Conservation (phyloP, 2,888 invertebrate species). For the Melikaiella ostensackeni region DNA sequence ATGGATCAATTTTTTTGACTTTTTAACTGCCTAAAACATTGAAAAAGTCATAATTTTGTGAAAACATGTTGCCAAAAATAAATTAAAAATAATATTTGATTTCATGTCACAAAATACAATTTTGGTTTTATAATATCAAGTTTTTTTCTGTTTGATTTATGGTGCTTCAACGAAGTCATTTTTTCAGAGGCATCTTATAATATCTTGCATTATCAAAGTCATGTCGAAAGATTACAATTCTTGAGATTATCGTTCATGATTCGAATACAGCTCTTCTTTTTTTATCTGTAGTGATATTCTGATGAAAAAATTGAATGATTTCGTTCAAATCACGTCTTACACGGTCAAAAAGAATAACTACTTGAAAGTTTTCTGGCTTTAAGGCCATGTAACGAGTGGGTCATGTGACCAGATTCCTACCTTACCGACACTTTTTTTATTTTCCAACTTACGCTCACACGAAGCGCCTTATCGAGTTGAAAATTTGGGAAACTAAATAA, state of each 20-base stretch:
- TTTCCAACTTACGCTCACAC: too few relatives aligned
- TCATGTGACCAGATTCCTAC: too few relatives aligned
- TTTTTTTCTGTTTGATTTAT: background rate
- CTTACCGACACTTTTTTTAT: too few relatives aligned
- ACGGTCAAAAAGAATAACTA: too few relatives aligned
- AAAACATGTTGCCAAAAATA: background rate
- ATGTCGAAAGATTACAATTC: background rate
- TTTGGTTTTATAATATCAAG: background rate
- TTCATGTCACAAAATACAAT: background rate
- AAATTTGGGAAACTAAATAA: too few relatives aligned
- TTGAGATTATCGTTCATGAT: background rate
- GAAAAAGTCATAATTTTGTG: background rate
- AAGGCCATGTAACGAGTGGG: too few relatives aligned
- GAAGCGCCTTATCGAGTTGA: too few relatives aligned
- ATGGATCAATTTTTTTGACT: too few relatives aligned
- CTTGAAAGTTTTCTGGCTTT: too few relatives aligned
- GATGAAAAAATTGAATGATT: too few relatives aligned
- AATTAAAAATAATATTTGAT: background rate
- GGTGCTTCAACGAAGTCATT: background rate
- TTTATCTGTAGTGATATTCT: background rate
- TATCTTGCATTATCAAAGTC: background rate
- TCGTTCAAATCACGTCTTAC: too few relatives aligned
- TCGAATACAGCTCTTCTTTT: background rate
- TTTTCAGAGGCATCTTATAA: background rate
- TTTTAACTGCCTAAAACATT: background rate